These are phyloP conservation scores for Brachionus koreanus DNA, from an alignment of 1,140 invertebrate species.

Conservation along the genomic window DNA sequence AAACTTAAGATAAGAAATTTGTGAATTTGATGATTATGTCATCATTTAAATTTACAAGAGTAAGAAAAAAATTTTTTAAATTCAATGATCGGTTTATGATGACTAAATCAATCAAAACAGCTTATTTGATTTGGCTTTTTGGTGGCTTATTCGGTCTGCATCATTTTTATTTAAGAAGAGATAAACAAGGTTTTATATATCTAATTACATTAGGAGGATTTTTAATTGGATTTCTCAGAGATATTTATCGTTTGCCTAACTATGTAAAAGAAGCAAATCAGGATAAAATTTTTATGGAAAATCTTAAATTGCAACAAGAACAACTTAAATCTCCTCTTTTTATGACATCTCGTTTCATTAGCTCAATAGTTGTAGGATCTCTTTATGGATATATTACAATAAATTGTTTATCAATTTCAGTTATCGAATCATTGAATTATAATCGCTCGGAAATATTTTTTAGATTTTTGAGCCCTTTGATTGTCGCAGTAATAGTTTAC, in stretches of 20 bases:
- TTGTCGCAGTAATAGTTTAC: constrained; percentile 43
- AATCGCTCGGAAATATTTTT: constrained; percentile 70
- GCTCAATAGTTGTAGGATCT: constrained; percentile 72
- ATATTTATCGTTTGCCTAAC: constrained; percentile 75
- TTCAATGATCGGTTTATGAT: constrained; percentile 47
- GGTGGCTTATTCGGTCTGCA: constrained; percentile 82
- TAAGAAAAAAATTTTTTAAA: not conserved
- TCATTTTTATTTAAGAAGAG: constrained; percentile 80
- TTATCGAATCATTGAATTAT: constrained; percentile 53
- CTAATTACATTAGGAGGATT: constrained; percentile 79
- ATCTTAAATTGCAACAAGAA: constrained; percentile 66
- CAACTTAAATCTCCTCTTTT: constrained; percentile 71
- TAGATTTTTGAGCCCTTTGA: constrained; percentile 63
- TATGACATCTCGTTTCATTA: constrained; percentile 70
- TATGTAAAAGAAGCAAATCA: constrained; percentile 84
- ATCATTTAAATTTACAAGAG: not conserved
- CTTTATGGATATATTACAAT: constrained; percentile 72
- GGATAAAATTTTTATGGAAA: constrained; percentile 67
- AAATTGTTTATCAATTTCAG: constrained; percentile 45
- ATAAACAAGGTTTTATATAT: constrained; percentile 84
- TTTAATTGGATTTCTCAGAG: constrained; percentile 77
- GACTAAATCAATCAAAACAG: constrained; percentile 66
- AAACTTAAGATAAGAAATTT: not conserved
- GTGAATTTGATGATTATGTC: not conserved
- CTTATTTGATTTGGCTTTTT: constrained; percentile 79